A percentile compares a stretch with the other conserved stretches of the same genome.
Conservation (phyloP, 2,797 vertebrate species). For the Sparus aurata region DNA sequence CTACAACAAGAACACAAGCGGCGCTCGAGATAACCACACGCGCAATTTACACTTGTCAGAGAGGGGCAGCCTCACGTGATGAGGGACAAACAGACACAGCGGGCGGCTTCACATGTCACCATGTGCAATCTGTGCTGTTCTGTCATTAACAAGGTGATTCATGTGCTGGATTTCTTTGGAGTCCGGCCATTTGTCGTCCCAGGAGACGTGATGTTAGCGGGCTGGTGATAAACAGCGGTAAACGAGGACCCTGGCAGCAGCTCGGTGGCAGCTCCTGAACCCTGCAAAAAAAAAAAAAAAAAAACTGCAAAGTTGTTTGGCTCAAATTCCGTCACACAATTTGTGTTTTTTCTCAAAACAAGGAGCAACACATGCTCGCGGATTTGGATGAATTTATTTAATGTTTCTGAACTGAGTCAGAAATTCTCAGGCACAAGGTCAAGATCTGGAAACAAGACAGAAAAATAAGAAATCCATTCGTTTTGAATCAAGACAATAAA, state of each 20-base stretch:
- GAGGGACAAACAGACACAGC: slow-evolving; percentile 6
- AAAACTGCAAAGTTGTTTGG: slow-evolving; percentile 44
- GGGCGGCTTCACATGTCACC: slow-evolving; percentile 20
- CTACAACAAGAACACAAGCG: slow-evolving; percentile 30
- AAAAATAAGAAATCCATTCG: slow-evolving; percentile 18
- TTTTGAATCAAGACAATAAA: slow-evolving; percentile 35
- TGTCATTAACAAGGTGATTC: slow-evolving; percentile 47
- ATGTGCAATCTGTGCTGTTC: slow-evolving; percentile 29
- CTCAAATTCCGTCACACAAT: slow-evolving; percentile 45
- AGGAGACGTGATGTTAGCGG: slow-evolving; percentile 31
- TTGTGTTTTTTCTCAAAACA: slow-evolving; percentile 44
- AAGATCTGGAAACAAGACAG: background rate
- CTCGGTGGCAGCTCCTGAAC: slow-evolving; percentile 51
- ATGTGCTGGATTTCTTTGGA: slow-evolving; percentile 42
- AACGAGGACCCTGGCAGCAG: slow-evolving; percentile 59
- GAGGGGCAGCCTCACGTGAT: slow-evolving; percentile 1
- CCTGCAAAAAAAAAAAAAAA: slow-evolving; percentile 15
- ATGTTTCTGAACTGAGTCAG: slow-evolving; percentile 25
- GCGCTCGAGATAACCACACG: slow-evolving; percentile 28
- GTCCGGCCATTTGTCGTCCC: slow-evolving; percentile 36
- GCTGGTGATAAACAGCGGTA: slow-evolving; percentile 49
- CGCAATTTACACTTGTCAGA: slow-evolving; percentile 45
- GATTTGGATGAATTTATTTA: slow-evolving; percentile 11
- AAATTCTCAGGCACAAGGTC: background rate
- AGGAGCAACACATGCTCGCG: slow-evolving; percentile 7